Evolutionary conservation across 2,888 invertebrate species (phyloP).

Genomic region (Chloromyia formosa): DNA sequence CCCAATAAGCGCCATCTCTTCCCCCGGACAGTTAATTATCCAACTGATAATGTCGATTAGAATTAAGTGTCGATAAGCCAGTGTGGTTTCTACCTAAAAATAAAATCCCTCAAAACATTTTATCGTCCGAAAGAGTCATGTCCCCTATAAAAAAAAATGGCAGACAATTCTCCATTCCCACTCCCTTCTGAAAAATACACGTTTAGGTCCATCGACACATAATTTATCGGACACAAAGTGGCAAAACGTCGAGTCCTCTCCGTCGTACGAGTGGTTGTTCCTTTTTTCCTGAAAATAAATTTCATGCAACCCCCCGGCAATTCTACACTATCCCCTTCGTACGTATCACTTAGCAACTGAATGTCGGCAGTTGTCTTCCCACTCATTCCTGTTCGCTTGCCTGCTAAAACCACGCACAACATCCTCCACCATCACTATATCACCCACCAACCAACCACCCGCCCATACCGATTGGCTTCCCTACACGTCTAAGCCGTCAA

Average conservation of each 20-base stretch:
- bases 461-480: background rate
- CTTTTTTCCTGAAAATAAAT: background rate
- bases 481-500: background rate
- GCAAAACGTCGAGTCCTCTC: slow-evolving; percentile 20
- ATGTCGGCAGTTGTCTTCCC: slow-evolving; percentile 9
- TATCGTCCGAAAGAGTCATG: background rate
- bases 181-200: background rate
- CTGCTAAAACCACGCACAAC: background rate
- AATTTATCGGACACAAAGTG: slow-evolving; percentile 30
- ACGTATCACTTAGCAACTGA: slow-evolving; percentile 34
- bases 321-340: background rate
- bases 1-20: background rate
- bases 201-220: slow-evolving; percentile 16
- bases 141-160: background rate
- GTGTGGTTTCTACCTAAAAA: background rate
- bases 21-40: background rate
- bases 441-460: no score
- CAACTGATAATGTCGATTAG: slow-evolving; percentile 4
- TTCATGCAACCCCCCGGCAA: no score
- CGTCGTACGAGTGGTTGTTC: background rate
- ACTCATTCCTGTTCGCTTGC: background rate
- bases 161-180: background rate
- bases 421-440: background rate
- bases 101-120: background rate
- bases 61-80: slow-evolving; percentile 16